Conservation (phyloP, 2,113 vertebrate species). For the Poeciliopsis prolifica region DNA sequence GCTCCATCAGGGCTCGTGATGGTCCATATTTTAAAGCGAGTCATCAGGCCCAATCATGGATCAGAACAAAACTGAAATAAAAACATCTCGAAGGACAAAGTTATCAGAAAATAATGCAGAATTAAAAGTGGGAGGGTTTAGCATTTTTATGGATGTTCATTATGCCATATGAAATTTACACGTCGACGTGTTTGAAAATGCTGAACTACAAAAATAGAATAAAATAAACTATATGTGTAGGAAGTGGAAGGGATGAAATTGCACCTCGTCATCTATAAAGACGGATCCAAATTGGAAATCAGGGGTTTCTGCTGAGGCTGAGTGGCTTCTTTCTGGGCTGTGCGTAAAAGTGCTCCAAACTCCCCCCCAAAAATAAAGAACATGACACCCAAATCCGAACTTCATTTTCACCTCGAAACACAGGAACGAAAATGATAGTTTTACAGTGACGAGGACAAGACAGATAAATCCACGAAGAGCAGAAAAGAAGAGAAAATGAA, state of each 20-base stretch:
- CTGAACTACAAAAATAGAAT: background rate
- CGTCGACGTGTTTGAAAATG: background rate
- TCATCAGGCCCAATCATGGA: too few species aligned
- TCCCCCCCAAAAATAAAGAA: background rate
- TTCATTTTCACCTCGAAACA: background rate
- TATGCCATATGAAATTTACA: too few species aligned
- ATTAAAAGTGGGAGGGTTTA: background rate
- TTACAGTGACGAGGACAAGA: background rate
- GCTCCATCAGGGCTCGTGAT: background rate
- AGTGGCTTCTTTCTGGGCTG: conserved; percentile 22
- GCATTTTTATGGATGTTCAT: background rate
- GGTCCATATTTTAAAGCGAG: background rate
- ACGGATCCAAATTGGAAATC: background rate
- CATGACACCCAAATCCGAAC: background rate
- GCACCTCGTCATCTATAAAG: background rate
- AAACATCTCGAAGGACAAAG: background rate
- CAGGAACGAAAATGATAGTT: background rate
- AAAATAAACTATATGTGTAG: background rate
- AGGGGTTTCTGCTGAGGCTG: background rate
- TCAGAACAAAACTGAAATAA: background rate
- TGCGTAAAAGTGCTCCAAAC: conserved; percentile 36
- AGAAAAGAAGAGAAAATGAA: too few species aligned
- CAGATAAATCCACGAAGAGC: too few species aligned
- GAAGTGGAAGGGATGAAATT: background rate
- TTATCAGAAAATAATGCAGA: background rate